Base-by-base conservation (phyloP, 1,140 invertebrate genomes). In the Trachelipus rathkii region DNA sequence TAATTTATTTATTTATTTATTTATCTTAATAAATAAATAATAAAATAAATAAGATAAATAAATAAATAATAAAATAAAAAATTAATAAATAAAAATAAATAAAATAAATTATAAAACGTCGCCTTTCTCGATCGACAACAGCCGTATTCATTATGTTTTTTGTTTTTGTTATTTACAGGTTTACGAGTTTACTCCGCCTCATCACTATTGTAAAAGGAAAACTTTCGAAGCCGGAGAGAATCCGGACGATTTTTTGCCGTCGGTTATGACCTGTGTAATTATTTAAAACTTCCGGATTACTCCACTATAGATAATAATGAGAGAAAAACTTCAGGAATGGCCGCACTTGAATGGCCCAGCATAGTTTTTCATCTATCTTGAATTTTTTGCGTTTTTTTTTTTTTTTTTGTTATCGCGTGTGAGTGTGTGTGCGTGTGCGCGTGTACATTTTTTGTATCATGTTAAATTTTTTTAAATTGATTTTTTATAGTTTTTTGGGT, bases 221-320 rank as follows among this genome's bases (percentile, higher is more conserved):
- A 95, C 94, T 13, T 89, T 97, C 82, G 96, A 97, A 86, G 87
- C 90, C 13, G 93, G 92, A 76, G 90, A 94, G 86, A 93, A 94
- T 87, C 90, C 95, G 43, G 96, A 99, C 87, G 91, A 95, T 87
- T 98, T 96, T 87, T 88, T 99, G 83, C 97, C 97, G 83, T 98
- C 96, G 81, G 97, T 99, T 84, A 99, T 99, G 96, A 99, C 97
- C 70, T 99, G 97, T 88, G 96, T 98, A 99, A 99, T 89, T 99
- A 99, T 89, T 89, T 99, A 82, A 99, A 99, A 89, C 89, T 99
- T 85, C 97, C 97, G 21, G 97, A 99, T 86, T 99, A 99, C 87
- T 93, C 94, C 78, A 92, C 89, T 79, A 87, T 93, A 75, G 93
- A 97, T 84, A 92, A n/a, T 97, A 83, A 97, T 99, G 95, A 88